These are phyloP conservation scores for Sceloporus undulatus DNA, from an alignment of 2,113 vertebrate genomes.

Conservation along the genomic window DNA sequence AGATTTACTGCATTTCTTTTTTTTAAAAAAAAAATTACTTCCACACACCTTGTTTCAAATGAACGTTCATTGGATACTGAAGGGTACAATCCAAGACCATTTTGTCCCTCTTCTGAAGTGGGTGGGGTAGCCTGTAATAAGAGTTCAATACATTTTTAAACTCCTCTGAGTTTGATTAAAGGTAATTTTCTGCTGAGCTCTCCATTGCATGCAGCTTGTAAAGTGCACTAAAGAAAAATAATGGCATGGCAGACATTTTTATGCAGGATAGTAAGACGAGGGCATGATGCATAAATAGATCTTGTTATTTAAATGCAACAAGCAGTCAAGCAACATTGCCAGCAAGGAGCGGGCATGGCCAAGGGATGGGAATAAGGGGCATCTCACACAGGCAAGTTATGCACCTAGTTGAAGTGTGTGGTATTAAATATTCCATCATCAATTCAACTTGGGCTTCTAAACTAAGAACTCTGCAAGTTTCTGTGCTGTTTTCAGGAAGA, in stretches of 20 bases:
- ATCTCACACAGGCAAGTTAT: neutral
- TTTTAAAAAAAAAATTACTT: neutral
- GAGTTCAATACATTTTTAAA: slow-evolving; percentile 13
- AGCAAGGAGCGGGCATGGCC: slow-evolving; percentile 30
- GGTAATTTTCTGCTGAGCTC: slow-evolving; percentile 29
- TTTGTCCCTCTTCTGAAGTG: neutral
- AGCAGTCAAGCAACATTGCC: neutral
- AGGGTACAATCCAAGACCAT: neutral
- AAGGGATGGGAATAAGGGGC: neutral
- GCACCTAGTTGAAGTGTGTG: slow-evolving; percentile 4
- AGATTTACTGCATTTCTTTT: neutral
- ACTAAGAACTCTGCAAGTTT: neutral
- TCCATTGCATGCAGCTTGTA: slow-evolving; percentile 19
- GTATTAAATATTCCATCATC: slow-evolving; percentile 38
- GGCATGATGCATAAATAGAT: slow-evolving; percentile 32
- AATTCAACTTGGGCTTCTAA: slow-evolving; percentile 27
- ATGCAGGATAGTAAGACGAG: slow-evolving; percentile 37
- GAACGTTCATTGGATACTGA: neutral
- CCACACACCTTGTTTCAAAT: neutral
- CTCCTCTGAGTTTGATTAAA: slow-evolving; percentile 31
- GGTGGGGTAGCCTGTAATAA: neutral
- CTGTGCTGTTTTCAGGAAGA: slow-evolving; percentile 44
- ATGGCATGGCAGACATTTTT: slow-evolving; percentile 31
- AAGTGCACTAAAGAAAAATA: slow-evolving; percentile 38
- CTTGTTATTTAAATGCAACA: slow-evolving; percentile 25